Percentiles rank a stretch among this genome's conserved stretches.
Conservation (phyloP, 2,797 vertebrate genomes). For the Megalops cyprinoides region DNA sequence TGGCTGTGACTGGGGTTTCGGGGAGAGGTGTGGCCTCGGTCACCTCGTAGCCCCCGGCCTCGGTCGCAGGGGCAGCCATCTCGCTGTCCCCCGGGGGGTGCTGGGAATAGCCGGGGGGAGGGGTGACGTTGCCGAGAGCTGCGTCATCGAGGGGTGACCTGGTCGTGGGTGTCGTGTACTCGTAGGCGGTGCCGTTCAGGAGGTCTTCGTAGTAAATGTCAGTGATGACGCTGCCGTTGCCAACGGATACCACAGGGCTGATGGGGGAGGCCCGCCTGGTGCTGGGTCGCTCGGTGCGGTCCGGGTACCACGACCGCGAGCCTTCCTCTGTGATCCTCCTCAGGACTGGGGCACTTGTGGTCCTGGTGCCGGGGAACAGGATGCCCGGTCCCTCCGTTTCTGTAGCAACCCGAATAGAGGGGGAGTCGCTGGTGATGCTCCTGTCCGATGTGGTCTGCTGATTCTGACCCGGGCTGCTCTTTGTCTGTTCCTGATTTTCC, state of each 20-base stretch:
- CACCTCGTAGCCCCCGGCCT: slow-evolving; percentile 50
- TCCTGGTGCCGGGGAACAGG: slow-evolving; percentile 55
- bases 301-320: slow-evolving; percentile 34
- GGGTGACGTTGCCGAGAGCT: slow-evolving; percentile 51
- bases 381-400: slow-evolving; percentile 56
- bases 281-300: neutral
- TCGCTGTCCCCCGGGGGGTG: slow-evolving; percentile 36
- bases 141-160: slow-evolving; percentile 42
- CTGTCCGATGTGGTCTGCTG: slow-evolving; percentile 42
- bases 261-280: neutral
- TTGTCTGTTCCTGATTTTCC: slow-evolving; percentile 52
- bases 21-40: slow-evolving; percentile 52
- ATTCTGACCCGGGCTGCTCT: slow-evolving; percentile 49
- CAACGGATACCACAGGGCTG: slow-evolving; percentile 31
- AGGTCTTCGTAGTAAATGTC: slow-evolving; percentile 33
- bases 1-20: slow-evolving; percentile 64
- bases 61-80: slow-evolving; percentile 41
- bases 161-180: slow-evolving; percentile 47
- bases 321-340: slow-evolving; percentile 41
- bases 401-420: slow-evolving; percentile 52
- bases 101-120: neutral
- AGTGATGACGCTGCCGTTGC: slow-evolving; percentile 37
- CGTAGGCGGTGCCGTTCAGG: slow-evolving; percentile 49
- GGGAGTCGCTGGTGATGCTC: slow-evolving; percentile 46
- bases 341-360: slow-evolving; percentile 49